Evolutionary conservation across 2,113 vertebrate genomes (phyloP).

Genomic region (Dipodomys merriami): DNA sequence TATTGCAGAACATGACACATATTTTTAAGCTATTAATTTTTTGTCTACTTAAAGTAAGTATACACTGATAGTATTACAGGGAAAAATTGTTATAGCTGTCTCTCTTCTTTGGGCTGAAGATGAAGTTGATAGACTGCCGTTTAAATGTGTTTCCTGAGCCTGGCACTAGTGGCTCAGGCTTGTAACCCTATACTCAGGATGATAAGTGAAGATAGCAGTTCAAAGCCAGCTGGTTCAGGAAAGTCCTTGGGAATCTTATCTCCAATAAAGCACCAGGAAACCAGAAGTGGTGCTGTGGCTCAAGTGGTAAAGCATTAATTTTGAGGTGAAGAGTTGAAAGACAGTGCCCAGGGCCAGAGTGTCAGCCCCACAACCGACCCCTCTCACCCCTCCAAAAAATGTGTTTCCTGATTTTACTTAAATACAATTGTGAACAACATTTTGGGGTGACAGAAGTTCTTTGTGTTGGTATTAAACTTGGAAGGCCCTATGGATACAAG

Average conservation of each 20-base stretch:
- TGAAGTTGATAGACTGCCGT: not conserved
- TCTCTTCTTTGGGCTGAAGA: not conserved
- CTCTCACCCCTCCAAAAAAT: not conserved
- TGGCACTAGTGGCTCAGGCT: no score
- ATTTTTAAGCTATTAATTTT: not conserved
- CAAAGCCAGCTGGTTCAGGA: no score
- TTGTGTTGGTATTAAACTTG: not conserved
- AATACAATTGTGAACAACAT: not conserved
- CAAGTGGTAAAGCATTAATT: no score
- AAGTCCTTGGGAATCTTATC: no score
- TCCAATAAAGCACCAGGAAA: no score
- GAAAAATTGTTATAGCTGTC: rapidly evolving
- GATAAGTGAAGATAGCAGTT: no score
- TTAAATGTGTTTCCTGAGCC: not conserved
- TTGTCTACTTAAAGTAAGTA: not conserved
- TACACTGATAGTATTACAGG: not conserved
- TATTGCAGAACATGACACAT: not conserved
- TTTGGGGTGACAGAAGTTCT: not conserved
- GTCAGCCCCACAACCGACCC: no score
- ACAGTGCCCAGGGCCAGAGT: no score
- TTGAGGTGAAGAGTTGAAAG: no score
- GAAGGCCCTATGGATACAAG: not conserved
- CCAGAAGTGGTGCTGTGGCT: no score
- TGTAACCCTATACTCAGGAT: no score
- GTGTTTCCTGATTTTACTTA: not conserved